Conservation (phyloP, 2,113 vertebrate species). For the Heterotilapia buettikoferi region DNA sequence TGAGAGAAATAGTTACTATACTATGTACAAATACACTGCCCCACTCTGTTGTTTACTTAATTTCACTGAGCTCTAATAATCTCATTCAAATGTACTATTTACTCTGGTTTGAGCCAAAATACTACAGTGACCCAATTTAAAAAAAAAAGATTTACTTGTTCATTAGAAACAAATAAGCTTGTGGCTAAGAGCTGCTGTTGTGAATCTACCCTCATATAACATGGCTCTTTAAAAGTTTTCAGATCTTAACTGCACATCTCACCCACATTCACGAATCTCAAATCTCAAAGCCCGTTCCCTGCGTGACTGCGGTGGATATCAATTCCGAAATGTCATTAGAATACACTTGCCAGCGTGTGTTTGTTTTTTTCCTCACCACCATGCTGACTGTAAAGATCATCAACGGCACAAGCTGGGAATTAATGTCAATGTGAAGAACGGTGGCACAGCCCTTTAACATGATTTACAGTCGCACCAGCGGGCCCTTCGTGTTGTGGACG, state of each 20-base stretch:
- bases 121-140: background rate
- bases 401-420: slow-evolving; percentile 38
- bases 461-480: slow-evolving; percentile 86
- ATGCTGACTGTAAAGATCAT: slow-evolving; percentile 58
- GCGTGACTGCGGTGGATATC: slow-evolving; percentile 12
- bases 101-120: background rate
- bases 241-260: background rate
- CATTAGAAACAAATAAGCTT: background rate
- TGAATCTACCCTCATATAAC: background rate
- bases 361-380: slow-evolving; percentile 31
- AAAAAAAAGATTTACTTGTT: background rate
- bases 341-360: slow-evolving; percentile 38
- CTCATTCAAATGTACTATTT: background rate
- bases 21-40: background rate
- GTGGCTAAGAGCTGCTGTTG: background rate
- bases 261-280: background rate
- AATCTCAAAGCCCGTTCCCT: background rate
- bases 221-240: background rate
- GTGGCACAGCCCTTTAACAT: slow-evolving; percentile 74
- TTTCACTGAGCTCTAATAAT: background rate
- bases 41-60: background rate
- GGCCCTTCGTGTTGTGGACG: slow-evolving; percentile 70
- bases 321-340: slow-evolving; percentile 10
- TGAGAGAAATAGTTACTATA: background rate
- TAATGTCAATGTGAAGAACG: slow-evolving; percentile 44